These are phyloP conservation scores for Drosophila pandora DNA, from an alignment of 1,140 invertebrate genomes.

Conservation along the genomic window DNA sequence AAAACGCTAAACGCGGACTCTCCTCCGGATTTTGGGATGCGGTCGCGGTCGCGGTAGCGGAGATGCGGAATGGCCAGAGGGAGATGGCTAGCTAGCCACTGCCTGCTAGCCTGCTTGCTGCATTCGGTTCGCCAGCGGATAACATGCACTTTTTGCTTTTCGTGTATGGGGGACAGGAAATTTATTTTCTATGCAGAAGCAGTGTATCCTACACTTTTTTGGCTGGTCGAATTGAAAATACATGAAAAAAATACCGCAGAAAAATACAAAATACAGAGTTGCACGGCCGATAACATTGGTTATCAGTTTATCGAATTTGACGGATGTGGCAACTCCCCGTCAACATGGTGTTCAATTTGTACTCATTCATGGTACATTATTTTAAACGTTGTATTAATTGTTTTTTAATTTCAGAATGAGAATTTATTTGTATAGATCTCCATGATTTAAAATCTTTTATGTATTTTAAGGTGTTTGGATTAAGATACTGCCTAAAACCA, in stretches of 20 bases:
- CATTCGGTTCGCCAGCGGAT: neutral
- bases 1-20: constrained; percentile 31
- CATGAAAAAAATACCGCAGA: constrained; percentile 60
- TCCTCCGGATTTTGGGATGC: constrained; percentile 17
- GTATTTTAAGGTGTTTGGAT: too few species aligned
- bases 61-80: constrained; percentile 52
- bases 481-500: too few species aligned
- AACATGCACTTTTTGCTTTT: constrained; percentile 3
- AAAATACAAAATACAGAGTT: constrained; percentile 43
- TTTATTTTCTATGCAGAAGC: constrained; percentile 13
- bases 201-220: constrained; percentile 56
- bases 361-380: too few species aligned
- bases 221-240: constrained; percentile 54
- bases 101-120: constrained; percentile 37
- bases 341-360: neutral
- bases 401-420: too few species aligned
- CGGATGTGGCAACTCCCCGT: neutral
- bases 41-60: constrained; percentile 21
- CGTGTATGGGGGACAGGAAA: neutral
- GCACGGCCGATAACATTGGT: constrained; percentile 54
- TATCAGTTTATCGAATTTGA: neutral
- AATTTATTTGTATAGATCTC: too few species aligned
- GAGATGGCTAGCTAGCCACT: constrained; percentile 48
- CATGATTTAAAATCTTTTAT: too few species aligned
- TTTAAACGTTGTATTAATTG: neutral